Percentiles rank a stretch among this genome's conserved stretches.
These are phyloP conservation scores for Sebastes fasciatus DNA, from an alignment of 2,113 vertebrate species.

Conservation along the genomic window DNA sequence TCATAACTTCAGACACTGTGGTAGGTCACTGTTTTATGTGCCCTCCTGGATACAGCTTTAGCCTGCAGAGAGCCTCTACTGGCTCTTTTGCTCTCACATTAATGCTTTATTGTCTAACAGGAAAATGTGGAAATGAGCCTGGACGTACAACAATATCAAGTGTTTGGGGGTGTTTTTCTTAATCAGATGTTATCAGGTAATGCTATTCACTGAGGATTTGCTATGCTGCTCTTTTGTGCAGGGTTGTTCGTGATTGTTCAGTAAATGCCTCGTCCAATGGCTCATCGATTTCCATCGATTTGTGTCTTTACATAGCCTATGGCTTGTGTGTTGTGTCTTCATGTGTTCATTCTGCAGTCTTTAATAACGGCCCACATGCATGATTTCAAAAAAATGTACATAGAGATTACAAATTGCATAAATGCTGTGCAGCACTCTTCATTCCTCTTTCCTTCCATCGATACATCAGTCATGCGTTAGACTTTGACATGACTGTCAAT, in stretches of 20 bases:
- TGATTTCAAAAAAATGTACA: constrained; percentile 1
- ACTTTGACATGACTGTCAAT: constrained; percentile 29
- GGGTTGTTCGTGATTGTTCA: constrained; percentile 12
- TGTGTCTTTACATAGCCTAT: background rate
- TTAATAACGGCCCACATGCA: background rate
- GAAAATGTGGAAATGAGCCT: background rate
- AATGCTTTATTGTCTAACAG: constrained; percentile 26
- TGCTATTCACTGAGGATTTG: constrained; percentile 27
- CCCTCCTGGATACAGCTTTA: constrained; percentile 56
- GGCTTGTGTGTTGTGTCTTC: background rate
- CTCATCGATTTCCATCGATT: background rate
- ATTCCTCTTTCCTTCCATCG: constrained; percentile 2
- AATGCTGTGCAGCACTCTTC: background rate
- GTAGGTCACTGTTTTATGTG: constrained; percentile 67
- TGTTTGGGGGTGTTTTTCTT: constrained; percentile 2
- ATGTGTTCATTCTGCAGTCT: background rate
- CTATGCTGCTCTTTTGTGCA: constrained; percentile 8
- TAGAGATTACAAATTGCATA: constrained; percentile 20
- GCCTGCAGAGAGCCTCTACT: constrained; percentile 14
- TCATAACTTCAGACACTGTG: constrained; percentile 81
- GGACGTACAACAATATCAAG: constrained; percentile 4
- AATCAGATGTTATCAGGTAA: constrained; percentile 21
- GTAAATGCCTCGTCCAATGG: background rate
- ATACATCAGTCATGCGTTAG: constrained; percentile 24
- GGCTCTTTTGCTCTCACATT: background rate